These are phyloP conservation scores for Scolopax rusticola DNA, from an alignment of 2,797 vertebrate species.

Conservation along the genomic window DNA sequence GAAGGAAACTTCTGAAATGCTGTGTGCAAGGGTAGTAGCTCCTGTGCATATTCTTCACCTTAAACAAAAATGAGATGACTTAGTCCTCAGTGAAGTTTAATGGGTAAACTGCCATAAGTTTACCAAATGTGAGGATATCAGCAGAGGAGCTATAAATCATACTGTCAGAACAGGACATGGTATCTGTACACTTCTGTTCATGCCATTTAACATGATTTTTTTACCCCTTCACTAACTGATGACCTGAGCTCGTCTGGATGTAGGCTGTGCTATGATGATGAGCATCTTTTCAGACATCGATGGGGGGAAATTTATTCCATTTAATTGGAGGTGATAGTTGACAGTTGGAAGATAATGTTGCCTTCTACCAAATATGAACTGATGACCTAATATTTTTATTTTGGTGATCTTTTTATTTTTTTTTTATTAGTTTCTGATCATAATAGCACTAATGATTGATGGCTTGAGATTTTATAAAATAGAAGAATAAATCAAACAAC, in stretches of 20 bases:
- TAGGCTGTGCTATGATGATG: not conserved
- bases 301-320: not conserved
- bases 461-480: not conserved
- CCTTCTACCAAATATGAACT: not conserved
- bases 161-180: not conserved
- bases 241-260: not conserved
- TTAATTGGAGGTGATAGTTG: not conserved
- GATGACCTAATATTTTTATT: not conserved
- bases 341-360: not conserved
- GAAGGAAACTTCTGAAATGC: not conserved
- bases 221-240: not conserved
- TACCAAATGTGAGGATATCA: not conserved
- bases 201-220: not conserved
- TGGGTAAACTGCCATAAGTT: accelerated
- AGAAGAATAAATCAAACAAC: not conserved
- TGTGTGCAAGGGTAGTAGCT: accelerated
- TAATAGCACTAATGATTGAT: not conserved
- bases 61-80: too few relatives aligned
- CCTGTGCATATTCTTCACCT: accelerated
- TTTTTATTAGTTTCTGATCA: not conserved
- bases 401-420: not conserved
- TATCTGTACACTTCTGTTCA: not conserved
- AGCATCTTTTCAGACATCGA: not conserved
- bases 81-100: not conserved
- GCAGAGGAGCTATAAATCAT: not conserved